Percentiles rank a stretch among this genome's conserved stretches.
These are phyloP conservation scores for Lasioglossum lativentre DNA, from an alignment of 2,888 invertebrate genomes.

Conservation along the genomic window DNA sequence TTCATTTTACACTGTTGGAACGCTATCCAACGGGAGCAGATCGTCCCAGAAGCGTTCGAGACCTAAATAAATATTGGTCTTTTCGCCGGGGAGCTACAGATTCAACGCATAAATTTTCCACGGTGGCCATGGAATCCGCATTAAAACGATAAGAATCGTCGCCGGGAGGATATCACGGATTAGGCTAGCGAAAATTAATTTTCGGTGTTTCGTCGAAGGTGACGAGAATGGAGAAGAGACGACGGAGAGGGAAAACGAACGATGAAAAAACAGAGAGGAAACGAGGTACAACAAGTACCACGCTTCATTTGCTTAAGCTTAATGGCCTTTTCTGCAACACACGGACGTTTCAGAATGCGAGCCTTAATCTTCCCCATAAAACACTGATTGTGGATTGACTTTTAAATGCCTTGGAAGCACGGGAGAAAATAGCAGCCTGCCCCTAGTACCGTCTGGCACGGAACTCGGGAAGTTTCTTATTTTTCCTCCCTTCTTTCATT, in stretches of 20 bases:
- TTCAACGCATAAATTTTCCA: constrained; percentile 36
- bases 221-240: neutral
- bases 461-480: constrained; percentile 51
- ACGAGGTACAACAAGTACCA: constrained; percentile 41
- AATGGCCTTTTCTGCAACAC: constrained; percentile 38
- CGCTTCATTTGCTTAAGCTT: constrained; percentile 57
- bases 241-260: neutral
- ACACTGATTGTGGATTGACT: constrained; percentile 60
- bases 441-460: constrained; percentile 56
- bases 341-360: constrained; percentile 50
- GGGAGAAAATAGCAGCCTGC: constrained; percentile 50
- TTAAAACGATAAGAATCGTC: constrained; percentile 17
- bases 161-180: constrained; percentile 32
- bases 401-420: constrained; percentile 57
- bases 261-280: neutral
- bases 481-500: constrained; percentile 32
- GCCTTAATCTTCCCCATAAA: constrained; percentile 57
- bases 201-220: constrained; percentile 18
- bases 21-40: constrained; percentile 21
- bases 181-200: constrained; percentile 33
- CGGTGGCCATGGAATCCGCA: constrained; percentile 22
- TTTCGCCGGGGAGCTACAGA: constrained; percentile 17
- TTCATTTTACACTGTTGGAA: neutral
- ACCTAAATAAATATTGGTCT: constrained; percentile 41
- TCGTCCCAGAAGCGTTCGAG: neutral